phyloP scores from a whole-genome alignment of 2,797 vertebrate species.

The Margarornis squamiger region DNA sequence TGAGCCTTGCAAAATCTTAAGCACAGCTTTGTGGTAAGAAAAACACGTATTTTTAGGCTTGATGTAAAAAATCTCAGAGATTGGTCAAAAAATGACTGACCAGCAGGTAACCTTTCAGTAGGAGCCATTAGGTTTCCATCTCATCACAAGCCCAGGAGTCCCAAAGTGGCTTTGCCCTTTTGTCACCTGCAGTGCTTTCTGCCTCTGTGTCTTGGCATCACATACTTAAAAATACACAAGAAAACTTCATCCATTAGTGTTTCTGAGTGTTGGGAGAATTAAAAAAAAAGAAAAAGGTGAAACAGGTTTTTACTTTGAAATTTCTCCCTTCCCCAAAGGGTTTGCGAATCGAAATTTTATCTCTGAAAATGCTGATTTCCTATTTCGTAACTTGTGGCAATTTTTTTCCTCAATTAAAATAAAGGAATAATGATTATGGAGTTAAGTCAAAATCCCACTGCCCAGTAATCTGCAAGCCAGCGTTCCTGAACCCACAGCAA shows the following conservation, averaged over 20 bases:
- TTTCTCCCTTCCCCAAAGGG: not conserved
- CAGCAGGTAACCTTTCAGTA: not conserved
- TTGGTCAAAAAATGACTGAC: not conserved
- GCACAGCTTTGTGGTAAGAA: not conserved
- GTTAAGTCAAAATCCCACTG: constrained; percentile 8
- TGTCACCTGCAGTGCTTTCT: not conserved
- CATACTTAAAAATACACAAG: not conserved
- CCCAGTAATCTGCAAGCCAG: constrained; percentile 31
- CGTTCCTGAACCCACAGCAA: not conserved
- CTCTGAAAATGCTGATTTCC: constrained; percentile 6
- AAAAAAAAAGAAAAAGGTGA: not conserved
- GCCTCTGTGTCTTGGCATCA: not conserved
- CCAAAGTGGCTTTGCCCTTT: not conserved
- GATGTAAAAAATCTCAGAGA: not conserved
- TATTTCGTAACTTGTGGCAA: constrained; percentile 5
- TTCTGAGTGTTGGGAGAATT: not conserved
- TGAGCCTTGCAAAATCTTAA: not conserved
- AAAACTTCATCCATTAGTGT: not conserved
- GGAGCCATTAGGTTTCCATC: not conserved
- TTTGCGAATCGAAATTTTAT: constrained; percentile 24
- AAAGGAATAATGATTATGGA: constrained; percentile 19
- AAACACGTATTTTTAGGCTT: not conserved
- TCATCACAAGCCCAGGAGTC: not conserved
- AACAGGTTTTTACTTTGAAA: not conserved
- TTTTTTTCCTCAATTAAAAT: constrained; percentile 60